These are phyloP conservation scores for Coelopa frigida DNA, from an alignment of 1,140 invertebrate species.

Conservation along the genomic window DNA sequence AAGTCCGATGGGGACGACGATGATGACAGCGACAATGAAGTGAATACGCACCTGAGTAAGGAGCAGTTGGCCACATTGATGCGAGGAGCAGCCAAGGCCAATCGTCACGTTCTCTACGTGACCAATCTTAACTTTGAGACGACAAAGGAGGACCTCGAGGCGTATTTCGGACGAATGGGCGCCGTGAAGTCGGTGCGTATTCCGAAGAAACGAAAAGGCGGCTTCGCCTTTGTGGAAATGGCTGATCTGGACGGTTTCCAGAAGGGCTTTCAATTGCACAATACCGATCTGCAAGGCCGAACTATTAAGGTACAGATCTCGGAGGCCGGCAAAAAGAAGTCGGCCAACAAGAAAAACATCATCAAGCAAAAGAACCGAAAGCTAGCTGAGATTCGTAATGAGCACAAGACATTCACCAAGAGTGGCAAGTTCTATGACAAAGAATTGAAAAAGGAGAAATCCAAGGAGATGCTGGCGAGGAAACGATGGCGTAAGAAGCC, in stretches of 20 bases:
- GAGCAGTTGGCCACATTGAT: conserved; percentile 29
- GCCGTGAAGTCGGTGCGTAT: conserved; percentile 37
- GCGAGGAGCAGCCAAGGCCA: conserved; percentile 33
- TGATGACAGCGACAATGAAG: conserved; percentile 8
- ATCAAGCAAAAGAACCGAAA: conserved; percentile 43
- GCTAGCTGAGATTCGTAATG: conserved; percentile 41
- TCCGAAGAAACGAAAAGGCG: conserved; percentile 35
- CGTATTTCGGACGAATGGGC: conserved; percentile 27
- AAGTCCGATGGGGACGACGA: neutral
- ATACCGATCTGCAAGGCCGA: conserved; percentile 32
- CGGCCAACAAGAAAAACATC: conserved; percentile 43
- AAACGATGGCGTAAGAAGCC: conserved; percentile 38
- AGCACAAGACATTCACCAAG: conserved; percentile 40
- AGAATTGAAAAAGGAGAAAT: conserved; percentile 41
- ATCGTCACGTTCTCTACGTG: conserved; percentile 40
- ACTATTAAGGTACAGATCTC: conserved; percentile 42
- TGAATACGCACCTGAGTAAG: conserved; percentile 20
- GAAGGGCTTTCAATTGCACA: conserved; percentile 34
- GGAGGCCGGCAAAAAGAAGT: conserved; percentile 42
- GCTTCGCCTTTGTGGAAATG: conserved; percentile 44
- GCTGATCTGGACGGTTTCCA: conserved; percentile 30
- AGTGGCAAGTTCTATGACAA: conserved; percentile 44
- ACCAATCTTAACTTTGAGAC: conserved; percentile 42
- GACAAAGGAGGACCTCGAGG: conserved; percentile 28
- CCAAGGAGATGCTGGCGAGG: conserved; percentile 32